Evolutionary conservation across 1,140 invertebrate species (phyloP).

Genomic region (Neodiprion fabricii): DNA sequence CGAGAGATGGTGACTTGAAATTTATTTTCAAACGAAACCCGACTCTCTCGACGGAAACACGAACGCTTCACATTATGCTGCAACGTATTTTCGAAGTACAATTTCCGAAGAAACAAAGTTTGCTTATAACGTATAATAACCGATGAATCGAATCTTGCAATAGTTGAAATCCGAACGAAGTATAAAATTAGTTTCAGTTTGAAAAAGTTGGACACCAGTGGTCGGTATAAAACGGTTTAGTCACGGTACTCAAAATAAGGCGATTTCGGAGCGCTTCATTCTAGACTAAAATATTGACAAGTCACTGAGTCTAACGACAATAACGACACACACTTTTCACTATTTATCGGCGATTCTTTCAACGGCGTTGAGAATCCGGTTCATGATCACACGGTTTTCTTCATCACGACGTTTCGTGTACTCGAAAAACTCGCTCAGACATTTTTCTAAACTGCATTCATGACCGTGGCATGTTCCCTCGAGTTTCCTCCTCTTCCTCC

Average conservation of each 20-base stretch:
- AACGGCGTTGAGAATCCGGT: conserved; percentile 40
- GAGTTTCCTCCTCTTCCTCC: neutral
- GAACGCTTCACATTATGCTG: too few relatives aligned
- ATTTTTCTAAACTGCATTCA: conserved; percentile 19
- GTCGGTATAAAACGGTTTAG: neutral
- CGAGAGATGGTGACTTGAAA: too few relatives aligned
- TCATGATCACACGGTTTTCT: conserved; percentile 40
- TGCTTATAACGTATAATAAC: too few relatives aligned
- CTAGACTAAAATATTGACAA: neutral
- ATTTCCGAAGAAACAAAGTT: too few relatives aligned
- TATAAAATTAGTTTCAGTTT: too few relatives aligned
- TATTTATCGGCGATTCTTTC: conserved; percentile 40
- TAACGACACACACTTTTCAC: neutral
- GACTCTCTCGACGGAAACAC: too few relatives aligned
- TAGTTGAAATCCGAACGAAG: too few relatives aligned
- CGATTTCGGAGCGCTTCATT: neutral
- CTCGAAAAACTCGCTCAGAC: conserved; percentile 40
- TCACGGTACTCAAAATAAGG: neutral
- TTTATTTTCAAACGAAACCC: too few relatives aligned
- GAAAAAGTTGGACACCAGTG: too few relatives aligned
- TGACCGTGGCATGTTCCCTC: conserved; percentile 17
- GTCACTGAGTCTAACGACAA: neutral
- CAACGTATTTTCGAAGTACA: too few relatives aligned
- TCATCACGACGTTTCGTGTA: conserved; percentile 42
- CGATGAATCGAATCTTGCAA: too few relatives aligned